Evolutionary conservation across 2,888 invertebrate species (phyloP), one percentile per base, ranked within the genome.

Genomic region (Thumatha senex): DNA sequence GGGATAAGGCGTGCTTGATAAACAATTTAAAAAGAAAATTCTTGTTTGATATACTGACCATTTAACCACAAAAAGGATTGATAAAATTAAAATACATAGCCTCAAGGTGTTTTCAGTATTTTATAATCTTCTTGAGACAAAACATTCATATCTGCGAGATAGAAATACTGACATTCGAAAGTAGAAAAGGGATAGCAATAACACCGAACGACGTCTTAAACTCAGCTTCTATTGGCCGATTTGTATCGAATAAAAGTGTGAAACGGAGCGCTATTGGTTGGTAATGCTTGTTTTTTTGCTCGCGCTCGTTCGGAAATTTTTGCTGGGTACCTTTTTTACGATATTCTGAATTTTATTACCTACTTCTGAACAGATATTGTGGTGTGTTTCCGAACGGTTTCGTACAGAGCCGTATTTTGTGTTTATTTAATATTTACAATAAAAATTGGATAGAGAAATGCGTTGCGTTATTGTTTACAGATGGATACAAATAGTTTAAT

Each of bases 141-240:
- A 58, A 65, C 61, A 52, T 49, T 47, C 43, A 46, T 51, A 24
- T 43, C 42, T 42, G 43, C 47, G 70, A 67, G 56, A 61, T 58
- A 58, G 58, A 59, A 60, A 48, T 63, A 64, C 53, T 34, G 48
- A 63, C 50, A 35, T 42, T 41, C 50, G 14, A 31, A 54, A 56
- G 83, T 59, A 61, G 70, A 82, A 86, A 67, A 70, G 82, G 72
- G 86, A 82, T 63, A 64, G 68, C 61, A 52, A 66, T 71, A 78
- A 54, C 51, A 60, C 52, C 67, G 63, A 67, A 70, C 70, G 72
- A 63, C 83, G 77, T 84, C 84, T 84, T 75, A 67, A 69, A 74
- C 61, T 61, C 56, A 46, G 60, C 54, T 69, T 73, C 76, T 70
- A 77, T 78, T 78, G 76, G 78, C 46, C 67, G 72, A 73, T 76